Conservation (phyloP, 2,113 vertebrate genomes). For the Ellobius talpinus region DNA sequence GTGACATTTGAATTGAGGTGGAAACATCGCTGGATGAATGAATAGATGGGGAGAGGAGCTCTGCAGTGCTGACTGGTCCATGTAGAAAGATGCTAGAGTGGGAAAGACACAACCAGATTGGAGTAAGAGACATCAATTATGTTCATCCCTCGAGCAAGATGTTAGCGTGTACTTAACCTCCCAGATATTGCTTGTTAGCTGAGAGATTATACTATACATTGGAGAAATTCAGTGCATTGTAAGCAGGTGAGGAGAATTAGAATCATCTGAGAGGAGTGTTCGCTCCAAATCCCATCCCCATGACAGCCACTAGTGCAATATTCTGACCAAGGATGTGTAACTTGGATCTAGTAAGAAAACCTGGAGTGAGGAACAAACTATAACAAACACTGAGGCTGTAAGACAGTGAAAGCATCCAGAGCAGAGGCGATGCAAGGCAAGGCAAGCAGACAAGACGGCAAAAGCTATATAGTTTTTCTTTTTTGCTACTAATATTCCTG, state of each 20-base stretch:
- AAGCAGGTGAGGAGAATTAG: not conserved
- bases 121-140: not conserved
- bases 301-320: not conserved
- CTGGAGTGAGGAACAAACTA: not conserved
- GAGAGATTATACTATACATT: not conserved
- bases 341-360: not conserved
- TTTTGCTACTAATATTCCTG: not conserved
- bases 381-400: not conserved
- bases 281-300: not conserved
- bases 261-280: not conserved
- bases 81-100: not conserved
- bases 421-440: not conserved
- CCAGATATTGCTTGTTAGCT: not conserved
- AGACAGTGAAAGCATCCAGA: not conserved
- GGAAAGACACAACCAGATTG: not conserved
- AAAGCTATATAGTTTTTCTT: not conserved
- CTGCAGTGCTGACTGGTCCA: not conserved
- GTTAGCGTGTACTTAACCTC: not conserved
- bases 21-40: not conserved
- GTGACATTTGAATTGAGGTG: not conserved
- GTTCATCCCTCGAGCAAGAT: not conserved
- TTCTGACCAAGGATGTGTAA: not conserved
- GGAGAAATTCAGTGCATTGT: not conserved
- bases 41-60: not conserved
- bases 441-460: not conserved